phyloP scores from a whole-genome alignment of 2,888 invertebrate species.

The Tupiocoris notatus region DNA sequence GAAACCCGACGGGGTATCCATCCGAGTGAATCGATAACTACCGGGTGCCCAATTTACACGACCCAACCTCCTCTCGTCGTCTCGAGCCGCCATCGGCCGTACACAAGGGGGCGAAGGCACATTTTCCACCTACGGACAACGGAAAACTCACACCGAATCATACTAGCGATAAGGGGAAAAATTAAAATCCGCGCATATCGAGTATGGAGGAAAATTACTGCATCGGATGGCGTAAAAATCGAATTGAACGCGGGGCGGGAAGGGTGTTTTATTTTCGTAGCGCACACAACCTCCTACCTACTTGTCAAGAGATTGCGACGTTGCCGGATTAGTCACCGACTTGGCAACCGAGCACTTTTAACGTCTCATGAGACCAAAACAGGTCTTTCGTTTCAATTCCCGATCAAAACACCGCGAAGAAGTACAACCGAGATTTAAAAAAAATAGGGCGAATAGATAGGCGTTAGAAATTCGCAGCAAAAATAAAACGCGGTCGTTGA shows the following conservation, averaged over 20 bases:
- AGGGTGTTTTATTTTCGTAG: conserved; percentile 45
- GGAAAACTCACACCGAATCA: no score
- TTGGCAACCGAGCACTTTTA: conserved; percentile 46
- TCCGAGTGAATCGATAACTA: conserved; percentile 36
- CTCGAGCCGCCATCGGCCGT: not conserved
- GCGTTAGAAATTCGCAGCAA: not conserved
- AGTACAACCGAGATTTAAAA: not conserved
- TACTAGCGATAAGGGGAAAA: not conserved
- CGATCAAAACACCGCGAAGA: not conserved
- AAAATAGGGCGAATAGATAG: not conserved
- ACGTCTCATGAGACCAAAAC: conserved; percentile 44
- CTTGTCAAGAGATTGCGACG: conserved; percentile 40
- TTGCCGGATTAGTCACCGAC: conserved; percentile 45
- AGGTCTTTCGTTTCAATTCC: conserved; percentile 41
- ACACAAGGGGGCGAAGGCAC: no score
- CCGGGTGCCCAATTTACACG: conserved; percentile 39
- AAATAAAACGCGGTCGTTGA: not conserved
- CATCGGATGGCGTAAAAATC: not conserved
- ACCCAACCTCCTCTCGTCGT: conserved; percentile 23
- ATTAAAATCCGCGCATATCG: not conserved
- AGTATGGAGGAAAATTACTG: not conserved
- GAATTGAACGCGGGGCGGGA: not conserved
- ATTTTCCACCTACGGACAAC: not conserved
- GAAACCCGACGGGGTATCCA: no score
- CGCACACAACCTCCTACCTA: conserved; percentile 43